Conservation (phyloP, 2,113 vertebrate species). For the Astur gentilis region DNA sequence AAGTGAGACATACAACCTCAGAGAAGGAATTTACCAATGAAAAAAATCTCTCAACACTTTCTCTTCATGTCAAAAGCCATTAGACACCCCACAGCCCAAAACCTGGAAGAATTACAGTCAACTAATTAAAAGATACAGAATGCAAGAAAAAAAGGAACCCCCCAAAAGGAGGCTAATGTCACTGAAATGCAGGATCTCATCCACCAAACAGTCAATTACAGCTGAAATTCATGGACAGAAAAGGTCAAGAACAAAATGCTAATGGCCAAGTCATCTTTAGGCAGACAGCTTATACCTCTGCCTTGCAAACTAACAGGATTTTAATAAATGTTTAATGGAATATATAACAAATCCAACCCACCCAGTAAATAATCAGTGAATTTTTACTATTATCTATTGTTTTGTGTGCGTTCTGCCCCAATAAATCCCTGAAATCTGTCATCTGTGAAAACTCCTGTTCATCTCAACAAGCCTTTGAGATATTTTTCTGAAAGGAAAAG, state of each 20-base stretch:
- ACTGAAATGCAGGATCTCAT: not conserved
- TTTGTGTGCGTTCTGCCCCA: not conserved
- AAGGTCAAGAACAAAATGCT: not conserved
- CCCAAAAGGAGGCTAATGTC: not conserved
- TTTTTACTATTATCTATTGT: not conserved
- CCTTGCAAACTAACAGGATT: not conserved
- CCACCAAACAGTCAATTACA: not conserved
- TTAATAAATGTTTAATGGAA: not conserved
- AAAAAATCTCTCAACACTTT: not conserved
- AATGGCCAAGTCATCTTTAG: not conserved
- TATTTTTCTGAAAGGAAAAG: not conserved
- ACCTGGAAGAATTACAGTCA: not conserved
- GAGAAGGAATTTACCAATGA: not conserved
- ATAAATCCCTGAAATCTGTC: not conserved
- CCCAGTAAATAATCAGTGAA: not conserved
- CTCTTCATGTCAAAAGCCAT: not conserved
- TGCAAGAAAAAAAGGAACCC: not conserved
- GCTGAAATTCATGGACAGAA: not conserved
- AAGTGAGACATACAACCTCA: not conserved
- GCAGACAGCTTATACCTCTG: not conserved
- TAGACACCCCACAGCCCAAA: not conserved
- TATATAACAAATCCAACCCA: not conserved
- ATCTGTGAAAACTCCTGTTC: not conserved
- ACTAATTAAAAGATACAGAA: not conserved
- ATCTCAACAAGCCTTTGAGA: not conserved